Base-by-base conservation (phyloP, 1,140 invertebrate species). In the Pachypeltis micranthus region DNA sequence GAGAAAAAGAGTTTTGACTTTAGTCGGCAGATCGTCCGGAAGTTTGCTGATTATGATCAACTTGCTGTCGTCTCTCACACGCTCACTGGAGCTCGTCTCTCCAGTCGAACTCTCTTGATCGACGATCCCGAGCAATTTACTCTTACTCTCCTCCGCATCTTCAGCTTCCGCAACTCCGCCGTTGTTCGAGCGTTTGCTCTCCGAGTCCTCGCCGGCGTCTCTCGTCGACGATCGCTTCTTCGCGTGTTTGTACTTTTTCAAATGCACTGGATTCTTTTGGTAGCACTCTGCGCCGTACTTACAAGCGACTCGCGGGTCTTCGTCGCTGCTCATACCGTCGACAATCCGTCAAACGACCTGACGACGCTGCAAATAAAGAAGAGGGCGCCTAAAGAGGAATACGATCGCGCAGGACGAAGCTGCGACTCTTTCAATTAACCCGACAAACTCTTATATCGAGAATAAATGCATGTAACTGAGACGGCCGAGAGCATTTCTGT, bases 241-340 rank as follows among this genome's bases (percentile, higher is more conserved):
- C 3, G 85, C 87, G 75, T 93, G 91, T 74, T 86, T 87, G 63
- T 83, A 94, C 70, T 85, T 84, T 63, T 81, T 75, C 44, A 83
- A 77, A 78, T 94, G 91, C 0, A 78, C 76, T 10, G 82, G 75
- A 79, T 91, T 93, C 73, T 86, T 90, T 70, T 91, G 87, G 75
- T 93, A 93, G 75, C 90, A 94, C 68, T 85, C 83, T 21, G 68
- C 73, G 31, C 87, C 87, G 72, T 90, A 93, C 76, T 86, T 85
- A 74, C 91, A 94, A 2, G 75, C 67, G 14, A 73, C 74, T 69
- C 80, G 71, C 0, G 69, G 44, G 71, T 83, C 81, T 26, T 75
- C 62, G 56, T 73, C 55, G 26, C 27, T 28, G 21, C 34, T 44
- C 59, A 34, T 60, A n/a, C n/a, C n/a, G n/a, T n/a, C n/a, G n/a